phyloP scores from a whole-genome alignment of 2,113 vertebrate species.

The Salvelinus namaycush region DNA sequence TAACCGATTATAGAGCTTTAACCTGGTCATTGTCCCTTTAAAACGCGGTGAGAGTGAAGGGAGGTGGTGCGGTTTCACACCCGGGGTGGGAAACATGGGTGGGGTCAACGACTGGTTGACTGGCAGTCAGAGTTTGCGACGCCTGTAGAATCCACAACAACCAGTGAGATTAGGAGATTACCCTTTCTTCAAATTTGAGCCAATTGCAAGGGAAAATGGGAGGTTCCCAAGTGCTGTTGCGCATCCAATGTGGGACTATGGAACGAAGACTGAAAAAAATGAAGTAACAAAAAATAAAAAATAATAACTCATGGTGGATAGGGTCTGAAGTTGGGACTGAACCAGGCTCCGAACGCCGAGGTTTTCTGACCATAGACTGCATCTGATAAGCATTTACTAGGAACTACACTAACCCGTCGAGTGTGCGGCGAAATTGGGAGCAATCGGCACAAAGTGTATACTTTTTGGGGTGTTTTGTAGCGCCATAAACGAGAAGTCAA shows the following conservation, averaged over 20 bases:
- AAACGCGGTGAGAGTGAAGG: constrained; percentile 74
- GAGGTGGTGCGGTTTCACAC: constrained; percentile 85
- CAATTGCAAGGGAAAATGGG: constrained; percentile 61
- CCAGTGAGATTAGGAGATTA: constrained; percentile 50
- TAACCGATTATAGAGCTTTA: no score
- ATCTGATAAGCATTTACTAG: constrained; percentile 41
- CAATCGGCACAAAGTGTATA: constrained; percentile 36
- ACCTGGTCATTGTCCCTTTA: constrained; percentile 75
- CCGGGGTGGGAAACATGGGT: constrained; percentile 84
- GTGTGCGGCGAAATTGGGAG: constrained; percentile 57
- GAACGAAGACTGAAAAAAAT: constrained; percentile 56
- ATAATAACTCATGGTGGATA: constrained; percentile 59
- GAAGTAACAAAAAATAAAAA: constrained; percentile 56
- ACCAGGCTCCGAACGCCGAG: constrained; percentile 42
- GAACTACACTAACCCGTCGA: neutral
- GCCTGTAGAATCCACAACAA: constrained; percentile 21
- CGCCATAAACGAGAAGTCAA: constrained; percentile 29
- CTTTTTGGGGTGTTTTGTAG: constrained; percentile 21
- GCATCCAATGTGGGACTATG: constrained; percentile 80
- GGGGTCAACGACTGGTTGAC: constrained; percentile 53
- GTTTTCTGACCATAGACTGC: constrained; percentile 45
- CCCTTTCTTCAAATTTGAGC: constrained; percentile 26
- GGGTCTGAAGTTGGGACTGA: constrained; percentile 49
- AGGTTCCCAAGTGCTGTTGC: constrained; percentile 56
- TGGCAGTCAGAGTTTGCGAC: constrained; percentile 32